These are phyloP conservation scores for Lithophane ornitopus DNA, from an alignment of 2,888 invertebrate species.

Conservation along the genomic window DNA sequence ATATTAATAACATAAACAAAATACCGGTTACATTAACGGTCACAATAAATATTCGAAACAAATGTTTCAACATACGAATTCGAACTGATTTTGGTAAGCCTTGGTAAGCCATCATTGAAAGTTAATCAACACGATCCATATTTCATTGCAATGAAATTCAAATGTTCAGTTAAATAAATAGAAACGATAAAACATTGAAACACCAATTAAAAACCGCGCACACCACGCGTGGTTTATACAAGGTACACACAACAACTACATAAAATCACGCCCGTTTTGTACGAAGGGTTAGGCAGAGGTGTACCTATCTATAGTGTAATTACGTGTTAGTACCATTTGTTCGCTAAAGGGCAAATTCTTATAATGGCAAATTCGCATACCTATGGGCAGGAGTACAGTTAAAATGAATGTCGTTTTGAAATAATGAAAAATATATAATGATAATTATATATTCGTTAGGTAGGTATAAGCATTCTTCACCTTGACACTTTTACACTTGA, in stretches of 20 bases:
- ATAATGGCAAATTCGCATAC: not conserved
- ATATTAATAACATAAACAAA: not conserved
- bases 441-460: too few species aligned
- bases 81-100: constrained; percentile 7
- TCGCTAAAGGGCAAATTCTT: too few species aligned
- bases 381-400: not conserved
- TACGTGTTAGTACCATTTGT: too few species aligned
- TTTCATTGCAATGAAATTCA: constrained; percentile 24
- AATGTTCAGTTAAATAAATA: constrained; percentile 45
- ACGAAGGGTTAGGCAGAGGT: not conserved
- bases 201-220: constrained; percentile 36
- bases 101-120: constrained; percentile 2
- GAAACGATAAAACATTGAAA: constrained; percentile 28
- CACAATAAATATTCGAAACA: not conserved
- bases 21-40: not conserved
- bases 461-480: too few species aligned
- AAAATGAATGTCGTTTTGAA: not conserved
- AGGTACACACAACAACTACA: not conserved
- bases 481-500: too few species aligned
- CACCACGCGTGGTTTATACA: not conserved
- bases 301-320: not conserved
- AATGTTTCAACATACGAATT: constrained; percentile 2
- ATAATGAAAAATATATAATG: too few species aligned
- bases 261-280: not conserved
- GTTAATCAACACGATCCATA: constrained; percentile 16